Percentiles rank a stretch among this genome's conserved stretches.
phyloP scores from a whole-genome alignment of 1,140 invertebrate genomes.

The Sinonovacula constricta region DNA sequence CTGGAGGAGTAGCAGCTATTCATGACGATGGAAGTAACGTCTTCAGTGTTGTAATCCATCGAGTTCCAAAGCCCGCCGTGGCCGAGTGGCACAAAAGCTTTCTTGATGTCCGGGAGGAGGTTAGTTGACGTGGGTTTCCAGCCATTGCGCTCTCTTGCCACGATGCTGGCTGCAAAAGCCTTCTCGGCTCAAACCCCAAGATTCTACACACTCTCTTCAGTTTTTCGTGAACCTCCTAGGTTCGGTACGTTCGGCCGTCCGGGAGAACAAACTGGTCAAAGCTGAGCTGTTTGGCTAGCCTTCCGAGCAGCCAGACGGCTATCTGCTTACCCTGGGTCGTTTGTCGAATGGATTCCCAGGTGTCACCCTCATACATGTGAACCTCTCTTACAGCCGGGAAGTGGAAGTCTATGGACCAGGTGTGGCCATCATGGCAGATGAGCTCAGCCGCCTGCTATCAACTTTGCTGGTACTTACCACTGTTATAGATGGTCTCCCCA shows the following conservation, averaged over 20 bases:
- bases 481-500: too few relatives aligned
- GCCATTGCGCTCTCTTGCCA: conserved; percentile 24
- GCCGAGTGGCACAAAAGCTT: conserved; percentile 17
- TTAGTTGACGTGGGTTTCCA: conserved; percentile 43
- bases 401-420: too few relatives aligned
- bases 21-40: conserved; percentile 40
- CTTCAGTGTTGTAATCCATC: conserved; percentile 16
- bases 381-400: too few relatives aligned
- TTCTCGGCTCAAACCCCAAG: background rate
- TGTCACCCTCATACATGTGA: conserved; percentile 20
- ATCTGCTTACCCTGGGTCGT: conserved; percentile 21
- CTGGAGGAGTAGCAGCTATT: too few relatives aligned
- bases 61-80: conserved; percentile 49
- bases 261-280: conserved; percentile 42
- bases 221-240: conserved; percentile 10
- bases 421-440: too few relatives aligned
- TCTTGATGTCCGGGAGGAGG: conserved; percentile 28
- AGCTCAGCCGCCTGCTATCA: too few relatives aligned
- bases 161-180: conserved; percentile 12
- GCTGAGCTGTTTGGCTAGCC: background rate
- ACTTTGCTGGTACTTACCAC: too few relatives aligned
- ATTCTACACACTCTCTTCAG: background rate
- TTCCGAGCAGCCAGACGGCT: conserved; percentile 22
- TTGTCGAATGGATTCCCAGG: conserved; percentile 16
- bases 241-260: conserved; percentile 47